A percentile compares a stretch with the other conserved stretches of the same genome.
Conservation (phyloP, 2,797 vertebrate genomes). For the Esox masquinongy region DNA sequence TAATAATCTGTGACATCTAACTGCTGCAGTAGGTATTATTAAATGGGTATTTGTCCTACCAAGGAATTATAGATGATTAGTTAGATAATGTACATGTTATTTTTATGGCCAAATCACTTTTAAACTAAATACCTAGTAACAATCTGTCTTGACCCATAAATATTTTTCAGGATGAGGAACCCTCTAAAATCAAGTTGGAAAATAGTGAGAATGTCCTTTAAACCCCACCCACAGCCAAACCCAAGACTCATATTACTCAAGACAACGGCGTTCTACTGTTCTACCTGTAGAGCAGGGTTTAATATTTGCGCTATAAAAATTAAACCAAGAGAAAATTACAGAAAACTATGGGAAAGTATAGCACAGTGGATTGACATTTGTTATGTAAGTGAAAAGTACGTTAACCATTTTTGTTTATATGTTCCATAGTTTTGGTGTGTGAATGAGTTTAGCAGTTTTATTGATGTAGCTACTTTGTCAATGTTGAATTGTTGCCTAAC, state of each 20-base stretch:
- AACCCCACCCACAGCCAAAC: slow-evolving; percentile 48
- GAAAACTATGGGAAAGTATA: not conserved
- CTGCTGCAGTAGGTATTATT: no score
- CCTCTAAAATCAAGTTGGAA: no score
- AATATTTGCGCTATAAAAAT: slow-evolving; percentile 30
- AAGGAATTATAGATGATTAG: no score
- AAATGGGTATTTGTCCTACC: no score
- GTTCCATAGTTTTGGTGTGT: not conserved
- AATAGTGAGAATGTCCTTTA: slow-evolving; percentile 3
- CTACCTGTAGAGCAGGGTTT: slow-evolving; percentile 46
- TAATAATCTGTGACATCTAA: no score
- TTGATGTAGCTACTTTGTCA: not conserved
- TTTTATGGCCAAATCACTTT: no score
- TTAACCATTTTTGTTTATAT: not conserved
- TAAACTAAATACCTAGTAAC: no score
- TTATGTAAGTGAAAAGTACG: slow-evolving; percentile 43
- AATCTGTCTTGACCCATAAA: no score
- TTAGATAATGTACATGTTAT: no score
- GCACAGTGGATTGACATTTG: slow-evolving; percentile 39
- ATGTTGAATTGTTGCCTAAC: not conserved
- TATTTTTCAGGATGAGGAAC: no score
- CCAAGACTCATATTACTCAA: slow-evolving; percentile 41
- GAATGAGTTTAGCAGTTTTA: not conserved
- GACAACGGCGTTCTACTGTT: slow-evolving; percentile 46
- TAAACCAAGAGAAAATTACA: not conserved